Evolutionary conservation across 2,797 vertebrate genomes (phyloP).

Genomic region (Onychomys torridus): DNA sequence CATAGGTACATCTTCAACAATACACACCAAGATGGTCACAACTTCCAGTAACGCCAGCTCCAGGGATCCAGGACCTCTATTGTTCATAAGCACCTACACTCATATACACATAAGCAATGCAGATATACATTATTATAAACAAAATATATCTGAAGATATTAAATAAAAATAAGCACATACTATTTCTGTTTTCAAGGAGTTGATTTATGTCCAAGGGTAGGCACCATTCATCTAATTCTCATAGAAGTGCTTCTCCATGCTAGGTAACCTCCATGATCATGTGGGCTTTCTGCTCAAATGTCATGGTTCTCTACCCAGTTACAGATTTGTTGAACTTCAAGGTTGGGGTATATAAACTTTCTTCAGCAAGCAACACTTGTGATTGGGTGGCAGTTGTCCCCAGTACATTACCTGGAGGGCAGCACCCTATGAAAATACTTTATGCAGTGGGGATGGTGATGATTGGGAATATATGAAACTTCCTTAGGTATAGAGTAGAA

Average conservation of each 20-base stretch:
- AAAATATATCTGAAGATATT: neutral
- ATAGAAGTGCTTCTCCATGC: neutral
- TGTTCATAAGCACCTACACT: neutral
- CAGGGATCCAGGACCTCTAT: neutral
- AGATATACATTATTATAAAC: neutral
- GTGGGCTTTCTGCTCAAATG: neutral
- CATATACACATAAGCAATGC: neutral
- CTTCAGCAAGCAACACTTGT: neutral
- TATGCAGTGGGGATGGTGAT: neutral
- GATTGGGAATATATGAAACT: neutral
- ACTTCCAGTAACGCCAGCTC: too few relatives aligned
- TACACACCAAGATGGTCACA: neutral
- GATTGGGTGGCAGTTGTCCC: neutral
- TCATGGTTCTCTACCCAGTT: neutral
- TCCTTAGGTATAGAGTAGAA: neutral
- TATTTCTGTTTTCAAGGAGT: neutral
- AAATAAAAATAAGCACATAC: neutral
- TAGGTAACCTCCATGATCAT: neutral
- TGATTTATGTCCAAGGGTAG: neutral
- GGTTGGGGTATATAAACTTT: neutral
- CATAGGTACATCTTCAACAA: neutral
- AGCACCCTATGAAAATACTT: neutral
- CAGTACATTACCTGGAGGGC: neutral
- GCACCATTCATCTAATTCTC: constrained; percentile 30
- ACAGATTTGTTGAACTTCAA: neutral